Evolutionary conservation across 2,113 vertebrate genomes (phyloP).

Genomic region (Ptilonorhynchus violaceus): DNA sequence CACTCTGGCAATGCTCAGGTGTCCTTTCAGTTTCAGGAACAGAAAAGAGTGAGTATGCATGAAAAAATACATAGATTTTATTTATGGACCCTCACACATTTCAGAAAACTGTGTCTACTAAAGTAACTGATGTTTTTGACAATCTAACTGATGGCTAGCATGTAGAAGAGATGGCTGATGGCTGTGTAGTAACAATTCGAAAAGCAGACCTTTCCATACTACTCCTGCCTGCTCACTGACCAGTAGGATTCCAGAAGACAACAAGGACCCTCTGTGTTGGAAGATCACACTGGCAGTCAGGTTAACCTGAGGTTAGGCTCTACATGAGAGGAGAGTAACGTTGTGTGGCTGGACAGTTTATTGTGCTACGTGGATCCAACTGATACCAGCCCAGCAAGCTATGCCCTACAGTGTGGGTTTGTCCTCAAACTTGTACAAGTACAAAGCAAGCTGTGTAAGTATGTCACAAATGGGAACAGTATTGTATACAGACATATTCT

Average conservation of each 20-base stretch:
- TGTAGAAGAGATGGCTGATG: neutral
- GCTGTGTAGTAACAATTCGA: neutral
- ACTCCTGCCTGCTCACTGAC: neutral
- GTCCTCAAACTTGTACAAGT: neutral
- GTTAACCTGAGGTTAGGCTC: neutral
- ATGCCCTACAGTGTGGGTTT: neutral
- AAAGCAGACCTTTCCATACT: neutral
- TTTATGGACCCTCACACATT: neutral
- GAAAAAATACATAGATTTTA: neutral
- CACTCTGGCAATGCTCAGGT: neutral
- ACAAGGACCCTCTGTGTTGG: neutral
- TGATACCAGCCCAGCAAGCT: neutral
- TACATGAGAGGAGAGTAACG: rapidly evolving
- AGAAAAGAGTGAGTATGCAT: neutral
- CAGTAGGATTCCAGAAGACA: neutral
- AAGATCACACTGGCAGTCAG: neutral
- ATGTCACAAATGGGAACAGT: neutral
- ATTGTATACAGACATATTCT: neutral
- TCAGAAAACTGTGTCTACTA: neutral
- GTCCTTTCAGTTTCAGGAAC: neutral
- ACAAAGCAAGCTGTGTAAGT: neutral
- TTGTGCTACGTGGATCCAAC: neutral
- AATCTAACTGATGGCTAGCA: neutral
- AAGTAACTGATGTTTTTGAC: neutral
- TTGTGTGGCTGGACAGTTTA: neutral